Evolutionary conservation across 2,113 vertebrate species (phyloP).

Genomic region (Cynopterus brachyotis): DNA sequence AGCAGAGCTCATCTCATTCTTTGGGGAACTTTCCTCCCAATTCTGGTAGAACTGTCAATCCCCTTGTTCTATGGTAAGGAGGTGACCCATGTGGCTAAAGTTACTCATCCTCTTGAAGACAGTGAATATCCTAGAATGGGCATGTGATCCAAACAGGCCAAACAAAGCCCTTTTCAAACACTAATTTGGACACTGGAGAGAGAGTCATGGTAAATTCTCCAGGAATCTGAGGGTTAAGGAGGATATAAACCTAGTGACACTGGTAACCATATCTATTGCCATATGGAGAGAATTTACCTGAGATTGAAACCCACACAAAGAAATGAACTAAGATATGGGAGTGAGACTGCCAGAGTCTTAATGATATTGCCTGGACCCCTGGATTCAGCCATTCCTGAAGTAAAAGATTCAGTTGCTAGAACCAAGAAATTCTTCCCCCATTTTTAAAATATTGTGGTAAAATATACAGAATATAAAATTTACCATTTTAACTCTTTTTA

Average conservation of each 20-base stretch:
- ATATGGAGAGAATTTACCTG: neutral
- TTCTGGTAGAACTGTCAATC: neutral
- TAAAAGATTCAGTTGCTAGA: neutral
- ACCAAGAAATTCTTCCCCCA: neutral
- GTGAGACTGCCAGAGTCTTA: neutral
- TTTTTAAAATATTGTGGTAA: neutral
- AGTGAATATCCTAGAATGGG: neutral
- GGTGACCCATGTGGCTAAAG: neutral
- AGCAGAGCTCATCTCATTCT: constrained; percentile 19
- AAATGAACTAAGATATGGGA: neutral
- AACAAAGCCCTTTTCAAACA: neutral
- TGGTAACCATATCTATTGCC: neutral
- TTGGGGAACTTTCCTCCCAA: neutral
- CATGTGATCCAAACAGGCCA: neutral
- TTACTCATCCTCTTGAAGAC: neutral
- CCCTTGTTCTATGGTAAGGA: neutral
- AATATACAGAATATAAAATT: constrained; percentile 6
- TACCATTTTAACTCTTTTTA: neutral
- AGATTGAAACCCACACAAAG: neutral
- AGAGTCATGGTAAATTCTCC: neutral
- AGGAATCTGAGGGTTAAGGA: neutral
- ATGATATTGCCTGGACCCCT: neutral
- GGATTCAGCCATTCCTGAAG: neutral
- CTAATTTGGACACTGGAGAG: neutral
- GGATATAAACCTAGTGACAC: neutral